phyloP scores from a whole-genome alignment of 1,140 invertebrate species.

The Brachionus paranguensis region DNA sequence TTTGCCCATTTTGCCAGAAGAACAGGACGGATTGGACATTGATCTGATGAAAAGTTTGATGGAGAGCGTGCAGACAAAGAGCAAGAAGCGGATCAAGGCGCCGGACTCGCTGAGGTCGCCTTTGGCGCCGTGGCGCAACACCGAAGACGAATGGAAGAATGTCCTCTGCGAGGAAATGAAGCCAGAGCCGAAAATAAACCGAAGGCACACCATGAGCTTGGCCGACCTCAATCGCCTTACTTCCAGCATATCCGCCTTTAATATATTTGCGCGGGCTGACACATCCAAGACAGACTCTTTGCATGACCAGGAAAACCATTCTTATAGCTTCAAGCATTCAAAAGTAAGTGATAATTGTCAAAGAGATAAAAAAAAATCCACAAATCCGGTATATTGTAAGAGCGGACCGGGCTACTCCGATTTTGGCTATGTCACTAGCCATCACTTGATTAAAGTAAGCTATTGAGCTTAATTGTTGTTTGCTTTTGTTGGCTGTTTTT shows the following conservation, averaged over 20 bases:
- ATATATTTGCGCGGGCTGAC: neutral
- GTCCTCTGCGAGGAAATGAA: neutral
- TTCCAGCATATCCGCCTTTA: neutral
- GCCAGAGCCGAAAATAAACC: neutral
- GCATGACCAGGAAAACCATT: neutral
- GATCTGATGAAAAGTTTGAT: neutral
- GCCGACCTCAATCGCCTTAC: neutral
- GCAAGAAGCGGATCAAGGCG: constrained; percentile 3
- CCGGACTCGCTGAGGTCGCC: constrained; percentile 9
- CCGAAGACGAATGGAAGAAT: constrained; percentile 23
- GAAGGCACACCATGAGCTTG: constrained; percentile 28
- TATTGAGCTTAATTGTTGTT: neutral
- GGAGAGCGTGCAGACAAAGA: neutral
- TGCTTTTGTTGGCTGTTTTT: neutral
- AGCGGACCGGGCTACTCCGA: constrained; percentile 31
- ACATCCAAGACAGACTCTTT: neutral
- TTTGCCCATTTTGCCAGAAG: constrained; percentile 16
- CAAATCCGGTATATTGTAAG: constrained; percentile 21
- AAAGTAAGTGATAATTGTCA: constrained; percentile 33
- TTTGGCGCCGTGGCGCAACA: constrained; percentile 3
- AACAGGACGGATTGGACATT: neutral
- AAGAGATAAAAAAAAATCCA: neutral
- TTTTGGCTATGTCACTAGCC: constrained; percentile 34
- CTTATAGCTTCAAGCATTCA: neutral
- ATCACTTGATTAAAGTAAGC: constrained; percentile 35